Percentiles rank a stretch among this genome's conserved stretches.
Evolutionary conservation across 2,113 vertebrate genomes (phyloP).

Genomic region (Clarias gariepinus): DNA sequence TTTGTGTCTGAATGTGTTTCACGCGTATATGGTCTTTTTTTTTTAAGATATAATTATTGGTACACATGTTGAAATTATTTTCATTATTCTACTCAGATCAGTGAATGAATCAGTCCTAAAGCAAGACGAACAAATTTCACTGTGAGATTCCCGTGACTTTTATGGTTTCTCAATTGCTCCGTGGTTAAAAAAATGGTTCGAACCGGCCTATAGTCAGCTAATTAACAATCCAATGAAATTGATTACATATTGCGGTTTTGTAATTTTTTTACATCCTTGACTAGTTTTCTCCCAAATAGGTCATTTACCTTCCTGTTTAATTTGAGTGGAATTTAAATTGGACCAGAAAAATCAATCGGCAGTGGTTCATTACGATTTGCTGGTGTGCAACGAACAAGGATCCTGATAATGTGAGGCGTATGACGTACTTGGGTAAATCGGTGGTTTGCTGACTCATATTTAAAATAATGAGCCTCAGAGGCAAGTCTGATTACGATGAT

Average conservation of each 20-base stretch:
- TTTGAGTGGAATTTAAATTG: not conserved
- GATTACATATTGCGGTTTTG: not conserved
- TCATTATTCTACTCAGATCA: not conserved
- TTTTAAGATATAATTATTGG: not conserved
- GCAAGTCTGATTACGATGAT: not conserved
- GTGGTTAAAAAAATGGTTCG: not conserved
- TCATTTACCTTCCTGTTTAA: not conserved
- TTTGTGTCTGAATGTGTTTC: not conserved
- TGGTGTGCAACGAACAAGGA: not conserved
- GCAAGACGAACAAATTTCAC: not conserved
- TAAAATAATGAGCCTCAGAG: not conserved
- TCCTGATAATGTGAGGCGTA: not conserved
- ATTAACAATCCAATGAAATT: not conserved
- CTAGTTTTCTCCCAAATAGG: not conserved
- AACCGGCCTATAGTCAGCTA: not conserved
- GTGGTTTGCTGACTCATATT: conserved; percentile 4
- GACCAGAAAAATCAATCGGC: not conserved
- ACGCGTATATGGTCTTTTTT: not conserved
- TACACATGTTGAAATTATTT: not conserved
- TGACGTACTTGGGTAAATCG: not conserved
- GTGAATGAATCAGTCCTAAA: not conserved
- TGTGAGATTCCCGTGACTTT: not conserved
- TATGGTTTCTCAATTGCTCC: not conserved
- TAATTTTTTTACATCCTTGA: not conserved
- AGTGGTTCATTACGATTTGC: conserved; percentile 4